Percentiles rank a stretch among this genome's conserved stretches.
These are phyloP conservation scores for Macrosoma leucophasiata DNA, from an alignment of 2,888 invertebrate species.

Conservation along the genomic window DNA sequence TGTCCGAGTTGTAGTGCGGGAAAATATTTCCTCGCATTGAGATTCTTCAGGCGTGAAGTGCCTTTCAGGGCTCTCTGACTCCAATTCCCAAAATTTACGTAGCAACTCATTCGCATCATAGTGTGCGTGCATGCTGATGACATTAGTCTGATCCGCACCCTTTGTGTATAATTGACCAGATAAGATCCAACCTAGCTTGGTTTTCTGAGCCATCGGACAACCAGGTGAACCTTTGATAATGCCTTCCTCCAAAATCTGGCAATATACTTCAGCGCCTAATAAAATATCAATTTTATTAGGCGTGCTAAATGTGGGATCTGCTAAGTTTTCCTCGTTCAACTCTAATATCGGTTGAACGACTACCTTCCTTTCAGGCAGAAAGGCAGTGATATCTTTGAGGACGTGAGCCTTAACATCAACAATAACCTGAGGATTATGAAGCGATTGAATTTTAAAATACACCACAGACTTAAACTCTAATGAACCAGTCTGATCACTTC, in stretches of 20 bases:
- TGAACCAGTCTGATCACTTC: constrained; percentile 8
- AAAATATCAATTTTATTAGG: constrained; percentile 26
- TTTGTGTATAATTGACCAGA: constrained; percentile 19
- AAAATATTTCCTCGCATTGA: constrained; percentile 14
- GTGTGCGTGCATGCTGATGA: constrained; percentile 6
- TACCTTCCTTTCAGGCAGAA: constrained; percentile 14
- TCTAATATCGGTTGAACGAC: constrained; percentile 5
- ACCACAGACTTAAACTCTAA: constrained; percentile 15
- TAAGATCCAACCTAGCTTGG: constrained; percentile 28
- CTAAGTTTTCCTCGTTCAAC: constrained; percentile 8
- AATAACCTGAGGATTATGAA: constrained; percentile 11
- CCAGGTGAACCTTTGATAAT: constrained; percentile 20
- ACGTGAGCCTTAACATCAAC: constrained; percentile 19
- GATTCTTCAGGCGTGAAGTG: constrained; percentile 15
- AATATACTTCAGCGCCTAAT: constrained; percentile 29
- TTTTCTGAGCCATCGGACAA: constrained; percentile 21
- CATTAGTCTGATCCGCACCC: not conserved
- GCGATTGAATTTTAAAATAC: constrained; percentile 16
- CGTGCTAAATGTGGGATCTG: constrained; percentile 19
- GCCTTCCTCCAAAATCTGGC: constrained; percentile 24
- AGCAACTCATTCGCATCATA: constrained; percentile 11
- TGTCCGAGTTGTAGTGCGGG: constrained; percentile 11
- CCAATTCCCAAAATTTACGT: constrained; percentile 21
- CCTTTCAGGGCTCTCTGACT: constrained; percentile 11
- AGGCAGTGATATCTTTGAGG: constrained; percentile 14